Evolutionary conservation across 2,888 invertebrate species (phyloP).

Genomic region (Caenorhabditis japonica): DNA sequence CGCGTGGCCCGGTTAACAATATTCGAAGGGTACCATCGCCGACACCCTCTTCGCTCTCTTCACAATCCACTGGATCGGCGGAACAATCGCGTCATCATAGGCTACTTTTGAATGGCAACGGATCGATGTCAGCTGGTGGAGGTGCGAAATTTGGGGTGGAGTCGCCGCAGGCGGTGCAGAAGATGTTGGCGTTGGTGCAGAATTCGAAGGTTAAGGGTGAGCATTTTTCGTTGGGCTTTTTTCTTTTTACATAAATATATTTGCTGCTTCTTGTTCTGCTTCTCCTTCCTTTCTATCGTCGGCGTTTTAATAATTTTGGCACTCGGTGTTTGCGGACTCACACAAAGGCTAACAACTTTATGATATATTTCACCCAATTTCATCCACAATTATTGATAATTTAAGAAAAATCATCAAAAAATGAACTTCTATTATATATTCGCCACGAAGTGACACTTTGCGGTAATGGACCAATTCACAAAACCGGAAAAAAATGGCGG

Average conservation of each 20-base stretch:
- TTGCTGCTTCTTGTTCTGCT: background rate
- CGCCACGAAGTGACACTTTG: no score
- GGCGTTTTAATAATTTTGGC: no score
- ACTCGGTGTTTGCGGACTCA: no score
- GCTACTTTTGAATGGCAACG: slow-evolving; percentile 33
- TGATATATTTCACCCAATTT: no score
- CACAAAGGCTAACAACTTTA: no score
- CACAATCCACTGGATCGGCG: slow-evolving; percentile 83
- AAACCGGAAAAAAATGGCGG: no score
- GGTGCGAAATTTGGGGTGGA: slow-evolving; percentile 84
- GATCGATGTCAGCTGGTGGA: slow-evolving; percentile 48
- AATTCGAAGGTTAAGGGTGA: slow-evolving; percentile 60
- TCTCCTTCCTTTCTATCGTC: no score
- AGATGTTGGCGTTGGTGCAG: slow-evolving; percentile 86
- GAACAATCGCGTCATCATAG: slow-evolving; percentile 52
- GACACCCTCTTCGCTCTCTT: slow-evolving; percentile 86
- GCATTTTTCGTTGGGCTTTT: background rate
- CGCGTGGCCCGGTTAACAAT: slow-evolving; percentile 21
- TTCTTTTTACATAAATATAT: background rate
- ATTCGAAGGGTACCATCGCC: slow-evolving; percentile 84
- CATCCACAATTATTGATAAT: no score
- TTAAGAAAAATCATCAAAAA: no score
- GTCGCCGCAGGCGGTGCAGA: slow-evolving; percentile 95
- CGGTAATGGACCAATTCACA: no score
- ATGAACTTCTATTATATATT: no score